Evolutionary conservation across 2,113 vertebrate species (phyloP), one percentile per base, ranked within the genome.

Genomic region (Vulpes vulpes): DNA sequence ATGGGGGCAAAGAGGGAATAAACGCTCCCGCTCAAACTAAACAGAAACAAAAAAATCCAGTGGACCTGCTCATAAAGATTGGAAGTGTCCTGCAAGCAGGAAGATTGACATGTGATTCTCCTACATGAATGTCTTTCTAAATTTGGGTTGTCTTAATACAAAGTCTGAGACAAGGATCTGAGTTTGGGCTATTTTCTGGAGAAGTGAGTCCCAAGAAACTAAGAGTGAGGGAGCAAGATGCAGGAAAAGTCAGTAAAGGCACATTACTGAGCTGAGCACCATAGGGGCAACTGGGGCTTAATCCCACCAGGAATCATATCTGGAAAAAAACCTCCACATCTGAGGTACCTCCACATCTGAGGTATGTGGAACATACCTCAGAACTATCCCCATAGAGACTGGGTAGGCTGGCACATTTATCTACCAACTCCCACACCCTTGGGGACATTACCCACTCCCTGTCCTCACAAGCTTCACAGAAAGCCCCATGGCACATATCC

Each of bases 91-190:
- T 35, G 0, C 6, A 49, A n/a, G 62, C 22, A 49, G 0, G 2
- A 69, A 59, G 59, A 49, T 30, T 12, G 27, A 16, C 0, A 11
- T 55, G 23, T 90, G 55, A 5, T 23, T 38, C 22, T 78, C 30
- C 35, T 16, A 20, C 0, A 0, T 0, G 53, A 14, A 1, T 2
- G 49, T 30, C 25, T 73, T 59, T n/a, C 57, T 57, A 7, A 49
- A 17, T 38, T 30, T 22, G 27, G 11, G 23, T 69, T 76, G 53
- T 53, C 51, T 76, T 43, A 59, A 30, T 4, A 53, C 65, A 73
- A 35, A 73, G 32, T 55, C 57, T 57, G 30, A 65, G 32, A 17
- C 8, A 20, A 51, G 35, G 27, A 38, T 51, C 80, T 53, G 49
- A 85, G 51, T 8, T 8, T 9, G 67, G n/a, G 81, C 32, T 74